These are phyloP conservation scores for Lepetodrilus schrolli DNA, from an alignment of 2,888 invertebrate species.

Conservation along the genomic window DNA sequence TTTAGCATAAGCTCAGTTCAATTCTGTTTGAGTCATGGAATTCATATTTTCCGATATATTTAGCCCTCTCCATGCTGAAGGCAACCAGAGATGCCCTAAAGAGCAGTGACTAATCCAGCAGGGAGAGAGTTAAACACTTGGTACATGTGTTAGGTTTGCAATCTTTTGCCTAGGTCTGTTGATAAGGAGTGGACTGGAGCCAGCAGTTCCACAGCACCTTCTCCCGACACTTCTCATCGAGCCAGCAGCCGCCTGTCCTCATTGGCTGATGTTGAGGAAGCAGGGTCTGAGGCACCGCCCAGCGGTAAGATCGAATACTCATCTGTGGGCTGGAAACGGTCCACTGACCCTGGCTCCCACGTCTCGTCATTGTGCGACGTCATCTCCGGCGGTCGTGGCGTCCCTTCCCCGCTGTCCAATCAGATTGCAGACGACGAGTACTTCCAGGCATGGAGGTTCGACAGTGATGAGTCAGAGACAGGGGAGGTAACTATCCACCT, in stretches of 20 bases:
- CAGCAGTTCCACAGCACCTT: not conserved
- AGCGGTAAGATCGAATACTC: not conserved
- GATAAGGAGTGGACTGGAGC: too few relatives aligned
- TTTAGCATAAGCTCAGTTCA: too few relatives aligned
- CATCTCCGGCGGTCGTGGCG: not conserved
- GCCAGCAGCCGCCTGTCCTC: not conserved
- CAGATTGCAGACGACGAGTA: slow-evolving; percentile 59
- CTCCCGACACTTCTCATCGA: not conserved
- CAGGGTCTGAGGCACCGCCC: not conserved
- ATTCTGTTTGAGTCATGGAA: too few relatives aligned
- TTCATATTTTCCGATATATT: too few relatives aligned
- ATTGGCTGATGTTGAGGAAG: not conserved
- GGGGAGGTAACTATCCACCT: slow-evolving; percentile 42
- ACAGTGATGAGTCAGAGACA: slow-evolving; percentile 33
- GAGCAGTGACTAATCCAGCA: too few relatives aligned
- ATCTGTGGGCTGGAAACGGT: not conserved
- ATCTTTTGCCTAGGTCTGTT: too few relatives aligned
- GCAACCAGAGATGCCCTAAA: too few relatives aligned
- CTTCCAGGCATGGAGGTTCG: slow-evolving; percentile 67
- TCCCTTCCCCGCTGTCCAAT: not conserved
- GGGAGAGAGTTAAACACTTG: too few relatives aligned
- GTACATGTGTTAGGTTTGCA: too few relatives aligned
- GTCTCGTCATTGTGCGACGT: too few relatives aligned
- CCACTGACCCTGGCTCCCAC: not conserved
- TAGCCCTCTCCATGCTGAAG: too few relatives aligned